Percentiles rank a stretch among this genome's conserved stretches.
These are phyloP conservation scores for Drosophila leonis DNA, from an alignment of 2,888 invertebrate species.

Conservation along the genomic window DNA sequence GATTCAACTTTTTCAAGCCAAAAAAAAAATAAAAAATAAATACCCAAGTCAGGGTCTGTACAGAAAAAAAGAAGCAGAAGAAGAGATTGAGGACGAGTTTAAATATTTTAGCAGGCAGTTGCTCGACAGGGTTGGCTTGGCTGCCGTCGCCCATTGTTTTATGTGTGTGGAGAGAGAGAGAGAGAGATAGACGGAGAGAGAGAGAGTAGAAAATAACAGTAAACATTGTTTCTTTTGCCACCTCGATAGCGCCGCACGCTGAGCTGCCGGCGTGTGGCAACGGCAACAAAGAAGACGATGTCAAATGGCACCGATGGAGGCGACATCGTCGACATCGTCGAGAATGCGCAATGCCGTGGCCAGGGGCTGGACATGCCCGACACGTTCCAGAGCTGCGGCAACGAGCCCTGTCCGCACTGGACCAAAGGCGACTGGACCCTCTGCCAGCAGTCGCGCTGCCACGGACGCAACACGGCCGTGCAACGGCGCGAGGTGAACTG, in stretches of 20 bases:
- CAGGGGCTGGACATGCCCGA: conserved; percentile 89
- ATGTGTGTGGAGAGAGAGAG: conserved; percentile 23
- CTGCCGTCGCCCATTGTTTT: conserved; percentile 43
- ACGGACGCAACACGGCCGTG: conserved; percentile 91
- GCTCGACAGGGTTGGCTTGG: conserved; percentile 12
- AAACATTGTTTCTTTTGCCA: conserved; percentile 38
- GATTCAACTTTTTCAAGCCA: conserved; percentile 3
- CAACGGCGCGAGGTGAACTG: conserved; percentile 88
- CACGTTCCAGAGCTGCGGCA: conserved; percentile 89
- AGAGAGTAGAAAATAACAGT: conserved; percentile 12
- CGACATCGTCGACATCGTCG: conserved; percentile 84
- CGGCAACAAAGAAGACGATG: conserved; percentile 40
- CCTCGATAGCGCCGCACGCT: conserved; percentile 78
- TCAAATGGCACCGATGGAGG: conserved; percentile 27
- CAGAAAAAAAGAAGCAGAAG: conserved; percentile 34
- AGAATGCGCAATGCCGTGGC: conserved; percentile 89
- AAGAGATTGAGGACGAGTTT: conserved; percentile 49
- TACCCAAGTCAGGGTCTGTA: neutral
- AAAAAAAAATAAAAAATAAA: neutral
- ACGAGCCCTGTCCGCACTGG: conserved; percentile 91
- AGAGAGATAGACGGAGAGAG: conserved; percentile 1
- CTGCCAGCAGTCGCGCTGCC: conserved; percentile 91
- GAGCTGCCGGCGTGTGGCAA: conserved; percentile 74
- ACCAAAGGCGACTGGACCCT: conserved; percentile 89
- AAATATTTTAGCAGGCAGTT: conserved; percentile 68